A percentile compares a stretch with the other conserved stretches of the same genome.
Conservation (phyloP, 2,113 vertebrate genomes). For the Pelvicachromis taeniatus region DNA sequence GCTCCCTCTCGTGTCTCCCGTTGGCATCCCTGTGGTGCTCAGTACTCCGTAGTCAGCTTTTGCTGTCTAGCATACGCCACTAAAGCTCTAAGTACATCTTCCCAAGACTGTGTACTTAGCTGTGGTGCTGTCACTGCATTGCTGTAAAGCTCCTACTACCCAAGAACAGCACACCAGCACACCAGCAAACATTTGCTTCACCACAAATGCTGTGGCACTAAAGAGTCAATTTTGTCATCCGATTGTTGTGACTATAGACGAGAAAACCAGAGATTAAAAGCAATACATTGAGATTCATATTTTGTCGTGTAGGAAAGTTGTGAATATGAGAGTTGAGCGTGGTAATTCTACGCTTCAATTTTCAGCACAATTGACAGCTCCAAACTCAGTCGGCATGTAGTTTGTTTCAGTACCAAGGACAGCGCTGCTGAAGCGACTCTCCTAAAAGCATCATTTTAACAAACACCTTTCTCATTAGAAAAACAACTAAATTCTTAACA, state of each 20-base stretch:
- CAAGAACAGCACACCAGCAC: background rate
- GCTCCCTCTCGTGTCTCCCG: constrained; percentile 50
- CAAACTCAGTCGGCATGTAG: background rate
- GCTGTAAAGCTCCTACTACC: constrained; percentile 46
- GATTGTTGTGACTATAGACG: background rate
- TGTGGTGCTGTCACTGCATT: constrained; percentile 58
- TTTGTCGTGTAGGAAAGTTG: background rate
- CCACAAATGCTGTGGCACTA: background rate
- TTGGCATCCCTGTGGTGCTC: constrained; percentile 53
- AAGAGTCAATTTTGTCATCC: background rate
- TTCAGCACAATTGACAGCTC: constrained; percentile 11
- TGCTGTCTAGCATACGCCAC: constrained; percentile 55
- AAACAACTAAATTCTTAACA: background rate
- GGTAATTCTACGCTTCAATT: background rate
- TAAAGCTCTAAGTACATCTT: constrained; percentile 67
- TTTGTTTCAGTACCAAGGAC: constrained; percentile 20
- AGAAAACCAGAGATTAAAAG: background rate
- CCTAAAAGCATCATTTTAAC: background rate
- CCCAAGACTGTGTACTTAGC: constrained; percentile 53
- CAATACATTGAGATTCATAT: background rate
- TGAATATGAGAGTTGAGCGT: background rate
- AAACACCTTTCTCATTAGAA: background rate
- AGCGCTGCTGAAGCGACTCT: background rate
- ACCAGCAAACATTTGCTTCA: background rate
- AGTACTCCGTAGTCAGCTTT: constrained; percentile 55